Percentiles rank a stretch among this genome's conserved stretches.
These are phyloP conservation scores for Altica lythri DNA, from an alignment of 2,888 invertebrate genomes.

Conservation along the genomic window DNA sequence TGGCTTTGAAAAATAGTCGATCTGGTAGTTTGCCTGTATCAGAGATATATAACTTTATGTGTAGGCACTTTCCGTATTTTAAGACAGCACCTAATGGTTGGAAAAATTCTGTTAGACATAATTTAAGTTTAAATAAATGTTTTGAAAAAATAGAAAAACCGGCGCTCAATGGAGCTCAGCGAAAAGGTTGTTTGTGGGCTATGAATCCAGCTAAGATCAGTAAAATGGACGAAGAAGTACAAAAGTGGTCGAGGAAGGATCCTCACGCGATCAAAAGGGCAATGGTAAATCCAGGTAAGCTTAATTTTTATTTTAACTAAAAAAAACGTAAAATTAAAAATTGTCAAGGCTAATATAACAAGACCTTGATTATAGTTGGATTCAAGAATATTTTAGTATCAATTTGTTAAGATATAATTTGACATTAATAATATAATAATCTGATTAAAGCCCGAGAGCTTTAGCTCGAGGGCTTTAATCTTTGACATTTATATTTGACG, in stretches of 20 bases:
- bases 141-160: constrained; percentile 98
- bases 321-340: not conserved
- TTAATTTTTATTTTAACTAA: not conserved
- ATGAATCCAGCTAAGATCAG: constrained; percentile 93
- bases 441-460: too few relatives aligned
- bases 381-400: too few relatives aligned
- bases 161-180: constrained; percentile 81
- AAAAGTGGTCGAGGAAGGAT: constrained; percentile 96
- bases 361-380: too few relatives aligned
- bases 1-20: constrained; percentile 95
- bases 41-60: constrained; percentile 99
- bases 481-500: too few relatives aligned
- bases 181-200: constrained; percentile 93
- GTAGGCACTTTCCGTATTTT: constrained; percentile 98
- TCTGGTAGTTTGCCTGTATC: constrained; percentile 91
- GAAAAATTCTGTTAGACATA: constrained; percentile 98
- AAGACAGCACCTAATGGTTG: constrained; percentile 98
- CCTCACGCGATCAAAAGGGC: constrained; percentile 89
- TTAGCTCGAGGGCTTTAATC: too few relatives aligned
- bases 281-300: constrained; percentile 87
- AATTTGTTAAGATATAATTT: too few relatives aligned
- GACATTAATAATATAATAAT: too few relatives aligned
- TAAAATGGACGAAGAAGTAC: constrained; percentile 98
- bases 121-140: constrained; percentile 96
- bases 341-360: too few relatives aligned